Conservation (phyloP, 2,888 invertebrate genomes). For the Machimus atricapillus region DNA sequence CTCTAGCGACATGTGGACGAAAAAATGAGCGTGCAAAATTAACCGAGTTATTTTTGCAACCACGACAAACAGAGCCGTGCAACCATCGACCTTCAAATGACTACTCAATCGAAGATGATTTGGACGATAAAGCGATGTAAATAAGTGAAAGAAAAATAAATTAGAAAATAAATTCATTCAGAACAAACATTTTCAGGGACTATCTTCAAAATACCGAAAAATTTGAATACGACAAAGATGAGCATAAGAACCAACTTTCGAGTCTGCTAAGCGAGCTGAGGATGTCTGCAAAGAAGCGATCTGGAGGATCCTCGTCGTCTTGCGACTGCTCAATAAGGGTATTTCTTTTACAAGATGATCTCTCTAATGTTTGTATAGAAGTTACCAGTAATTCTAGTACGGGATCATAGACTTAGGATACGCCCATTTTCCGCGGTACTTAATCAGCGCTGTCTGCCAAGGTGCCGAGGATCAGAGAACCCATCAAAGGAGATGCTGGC, state of each 20-base stretch:
- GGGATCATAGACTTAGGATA: conserved; percentile 57
- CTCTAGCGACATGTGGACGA: background rate
- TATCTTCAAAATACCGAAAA: conserved; percentile 1
- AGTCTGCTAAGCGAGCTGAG: background rate
- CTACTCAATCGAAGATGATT: background rate
- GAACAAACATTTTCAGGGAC: background rate
- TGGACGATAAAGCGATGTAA: conserved; percentile 1
- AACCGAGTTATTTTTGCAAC: background rate
- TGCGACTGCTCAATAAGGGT: conserved; percentile 61
- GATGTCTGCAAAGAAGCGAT: background rate
- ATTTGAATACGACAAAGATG: background rate
- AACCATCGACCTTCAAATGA: background rate
- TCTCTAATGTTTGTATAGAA: background rate
- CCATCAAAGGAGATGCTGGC: conserved; percentile 54
- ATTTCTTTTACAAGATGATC: conserved; percentile 21
- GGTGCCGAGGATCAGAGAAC: conserved; percentile 49
- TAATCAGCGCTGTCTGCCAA: conserved; percentile 59
- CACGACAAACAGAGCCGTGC: background rate
- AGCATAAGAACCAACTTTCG: background rate
- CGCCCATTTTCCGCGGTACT: conserved; percentile 57
- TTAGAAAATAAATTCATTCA: background rate
- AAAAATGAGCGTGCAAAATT: background rate
- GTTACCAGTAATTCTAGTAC: conserved; percentile 51
- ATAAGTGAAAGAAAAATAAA: background rate
- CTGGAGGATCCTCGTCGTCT: background rate